These are phyloP conservation scores for Daktulosphaira vitifoliae DNA, from an alignment of 1,140 invertebrate species.

Conservation along the genomic window DNA sequence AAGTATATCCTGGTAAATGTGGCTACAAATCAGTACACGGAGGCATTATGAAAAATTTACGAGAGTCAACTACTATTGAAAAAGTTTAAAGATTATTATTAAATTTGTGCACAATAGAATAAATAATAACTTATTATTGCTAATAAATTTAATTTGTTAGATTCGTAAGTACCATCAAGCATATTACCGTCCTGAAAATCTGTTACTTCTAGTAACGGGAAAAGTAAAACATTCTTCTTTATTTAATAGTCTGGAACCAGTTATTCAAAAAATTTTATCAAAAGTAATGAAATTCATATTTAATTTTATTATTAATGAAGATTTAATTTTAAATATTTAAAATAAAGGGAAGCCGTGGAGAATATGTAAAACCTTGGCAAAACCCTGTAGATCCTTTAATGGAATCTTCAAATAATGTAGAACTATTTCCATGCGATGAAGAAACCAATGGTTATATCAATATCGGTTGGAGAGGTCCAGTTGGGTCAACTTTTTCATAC, in stretches of 20 bases:
- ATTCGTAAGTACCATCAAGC: slow-evolving; percentile 69
- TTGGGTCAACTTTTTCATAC: slow-evolving; percentile 50
- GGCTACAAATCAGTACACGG: slow-evolving; percentile 79
- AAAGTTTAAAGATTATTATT: no score
- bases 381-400: slow-evolving; percentile 54
- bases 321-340: slow-evolving; percentile 34
- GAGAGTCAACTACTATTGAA: slow-evolving; percentile 66
- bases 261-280: slow-evolving; percentile 68
- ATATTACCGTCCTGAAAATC: slow-evolving; percentile 85
- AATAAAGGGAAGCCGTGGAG: slow-evolving; percentile 49
- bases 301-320: not conserved
- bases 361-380: slow-evolving; percentile 68
- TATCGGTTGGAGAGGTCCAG: slow-evolving; percentile 75
- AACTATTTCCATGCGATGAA: slow-evolving; percentile 72
- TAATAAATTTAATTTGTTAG: slow-evolving; percentile 46
- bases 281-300: not conserved
- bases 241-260: slow-evolving; percentile 58
- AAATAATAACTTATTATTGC: no score
- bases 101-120: no score
- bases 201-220: slow-evolving; percentile 74
- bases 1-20: slow-evolving; percentile 68
- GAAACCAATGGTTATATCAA: slow-evolving; percentile 74
- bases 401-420: slow-evolving; percentile 46
- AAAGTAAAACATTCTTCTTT: slow-evolving; percentile 66
- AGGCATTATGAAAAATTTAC: slow-evolving; percentile 73